Conservation (phyloP, 2,797 vertebrate genomes). For the Miichthys miiuy region DNA sequence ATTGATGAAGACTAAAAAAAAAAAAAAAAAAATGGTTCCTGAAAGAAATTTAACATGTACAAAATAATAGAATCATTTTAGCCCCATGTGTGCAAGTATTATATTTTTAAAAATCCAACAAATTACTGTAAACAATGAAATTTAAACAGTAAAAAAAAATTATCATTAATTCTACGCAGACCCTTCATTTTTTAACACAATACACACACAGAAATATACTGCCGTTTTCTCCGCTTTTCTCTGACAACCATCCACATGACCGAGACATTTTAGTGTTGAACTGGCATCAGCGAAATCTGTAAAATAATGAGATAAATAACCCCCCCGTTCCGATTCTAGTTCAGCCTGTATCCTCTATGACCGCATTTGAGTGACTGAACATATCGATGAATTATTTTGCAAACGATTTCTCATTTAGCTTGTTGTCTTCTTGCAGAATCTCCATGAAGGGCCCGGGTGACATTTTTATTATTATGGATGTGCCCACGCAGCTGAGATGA, state of each 20-base stretch:
- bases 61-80: slow-evolving; percentile 2
- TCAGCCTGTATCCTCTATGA: slow-evolving; percentile 42
- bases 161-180: neutral
- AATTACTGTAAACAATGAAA: neutral
- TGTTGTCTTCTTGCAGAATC: slow-evolving; percentile 79
- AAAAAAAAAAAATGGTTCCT: neutral
- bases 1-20: neutral
- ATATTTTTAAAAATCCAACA: neutral
- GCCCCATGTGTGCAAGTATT: neutral
- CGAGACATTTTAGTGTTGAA: slow-evolving; percentile 18
- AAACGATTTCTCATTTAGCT: slow-evolving; percentile 79
- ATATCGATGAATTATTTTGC: slow-evolving; percentile 70
- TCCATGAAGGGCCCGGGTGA: slow-evolving; percentile 70
- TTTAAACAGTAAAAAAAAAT: neutral
- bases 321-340: slow-evolving; percentile 34
- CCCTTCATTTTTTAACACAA: neutral
- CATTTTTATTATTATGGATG: slow-evolving; percentile 84
- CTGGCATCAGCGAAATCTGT: slow-evolving; percentile 48
- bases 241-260: neutral
- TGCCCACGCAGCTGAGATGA: slow-evolving; percentile 74
- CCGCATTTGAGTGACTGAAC: slow-evolving; percentile 64
- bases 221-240: neutral
- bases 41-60: neutral
- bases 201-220: neutral
- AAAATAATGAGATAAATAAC: slow-evolving; percentile 61